These are phyloP conservation scores for Greenwoodochromis staneri DNA, from an alignment of 2,113 vertebrate genomes.

Conservation along the genomic window DNA sequence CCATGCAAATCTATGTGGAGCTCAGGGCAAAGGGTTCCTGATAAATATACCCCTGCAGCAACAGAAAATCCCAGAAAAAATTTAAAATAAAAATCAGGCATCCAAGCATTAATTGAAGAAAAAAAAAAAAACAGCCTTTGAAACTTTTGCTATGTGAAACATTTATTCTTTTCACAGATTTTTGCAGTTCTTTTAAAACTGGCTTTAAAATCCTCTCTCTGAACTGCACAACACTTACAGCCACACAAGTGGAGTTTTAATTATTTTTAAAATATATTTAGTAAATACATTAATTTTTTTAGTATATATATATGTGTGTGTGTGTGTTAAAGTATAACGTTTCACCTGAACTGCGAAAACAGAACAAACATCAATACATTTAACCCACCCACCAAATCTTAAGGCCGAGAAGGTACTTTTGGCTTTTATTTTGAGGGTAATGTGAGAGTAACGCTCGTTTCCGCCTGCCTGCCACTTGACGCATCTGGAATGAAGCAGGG, in stretches of 20 bases:
- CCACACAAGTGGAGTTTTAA: background rate
- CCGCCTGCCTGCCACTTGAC: constrained; percentile 20
- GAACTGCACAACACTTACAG: background rate
- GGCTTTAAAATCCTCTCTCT: background rate
- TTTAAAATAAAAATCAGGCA: background rate
- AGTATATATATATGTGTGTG: background rate
- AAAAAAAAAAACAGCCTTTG: background rate
- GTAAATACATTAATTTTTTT: background rate
- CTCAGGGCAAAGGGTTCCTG: background rate
- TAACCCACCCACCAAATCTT: background rate
- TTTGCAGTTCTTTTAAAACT: background rate
- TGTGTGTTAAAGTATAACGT: background rate
- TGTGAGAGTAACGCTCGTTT: background rate
- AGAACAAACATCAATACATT: background rate
- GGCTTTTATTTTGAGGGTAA: constrained; percentile 36
- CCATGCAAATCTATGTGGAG: background rate
- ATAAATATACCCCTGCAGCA: background rate
- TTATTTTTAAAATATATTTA: background rate
- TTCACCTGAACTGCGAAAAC: background rate
- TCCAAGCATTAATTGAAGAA: background rate
- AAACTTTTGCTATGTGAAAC: background rate
- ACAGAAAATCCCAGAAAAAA: rapidly evolving
- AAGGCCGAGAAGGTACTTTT: rapidly evolving
- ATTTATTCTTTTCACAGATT: background rate
- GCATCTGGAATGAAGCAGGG: constrained; percentile 61